phyloP scores from a whole-genome alignment of 1,140 invertebrate species.

The Macrotrachela quadricornifera region DNA sequence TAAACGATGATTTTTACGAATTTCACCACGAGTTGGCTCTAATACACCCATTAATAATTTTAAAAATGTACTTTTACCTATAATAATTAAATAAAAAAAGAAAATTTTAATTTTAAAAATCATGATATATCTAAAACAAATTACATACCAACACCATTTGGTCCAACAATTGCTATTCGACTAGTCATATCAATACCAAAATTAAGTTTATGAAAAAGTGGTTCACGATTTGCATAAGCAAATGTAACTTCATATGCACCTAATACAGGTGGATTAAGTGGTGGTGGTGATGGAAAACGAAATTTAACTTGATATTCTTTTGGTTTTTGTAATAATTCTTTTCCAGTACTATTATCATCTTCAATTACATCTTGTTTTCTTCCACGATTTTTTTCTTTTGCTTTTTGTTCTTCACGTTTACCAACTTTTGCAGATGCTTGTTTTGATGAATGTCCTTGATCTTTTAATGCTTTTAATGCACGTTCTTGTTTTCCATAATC shows the following conservation, averaged over 20 bases:
- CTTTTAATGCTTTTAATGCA: slow-evolving; percentile 71
- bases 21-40: slow-evolving; percentile 32
- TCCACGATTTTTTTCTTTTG: slow-evolving; percentile 31
- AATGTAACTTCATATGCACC: slow-evolving; percentile 66
- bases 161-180: slow-evolving; percentile 37
- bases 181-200: slow-evolving; percentile 69
- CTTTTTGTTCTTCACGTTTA: slow-evolving; percentile 81
- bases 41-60: slow-evolving; percentile 69
- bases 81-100: too few relatives aligned
- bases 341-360: slow-evolving; percentile 48
- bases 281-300: slow-evolving; percentile 76
- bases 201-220: slow-evolving; percentile 58
- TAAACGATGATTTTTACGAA: slow-evolving; percentile 8
- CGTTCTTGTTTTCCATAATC: slow-evolving; percentile 97
- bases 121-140: too few relatives aligned
- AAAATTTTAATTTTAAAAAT: too few relatives aligned
- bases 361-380: slow-evolving; percentile 23
- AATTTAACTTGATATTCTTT: slow-evolving; percentile 92
- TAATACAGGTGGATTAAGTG: slow-evolving; percentile 77
- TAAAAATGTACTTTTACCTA: slow-evolving; percentile 56
- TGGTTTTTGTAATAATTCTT: slow-evolving; percentile 60
- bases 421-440: slow-evolving; percentile 69
- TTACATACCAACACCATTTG: slow-evolving; percentile 48
- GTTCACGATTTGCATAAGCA: slow-evolving; percentile 52
- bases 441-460: slow-evolving; percentile 79